Percentiles rank a stretch among this genome's conserved stretches.
Evolutionary conservation across 2,888 invertebrate species (phyloP).

Genomic region (Abrostola tripartita): DNA sequence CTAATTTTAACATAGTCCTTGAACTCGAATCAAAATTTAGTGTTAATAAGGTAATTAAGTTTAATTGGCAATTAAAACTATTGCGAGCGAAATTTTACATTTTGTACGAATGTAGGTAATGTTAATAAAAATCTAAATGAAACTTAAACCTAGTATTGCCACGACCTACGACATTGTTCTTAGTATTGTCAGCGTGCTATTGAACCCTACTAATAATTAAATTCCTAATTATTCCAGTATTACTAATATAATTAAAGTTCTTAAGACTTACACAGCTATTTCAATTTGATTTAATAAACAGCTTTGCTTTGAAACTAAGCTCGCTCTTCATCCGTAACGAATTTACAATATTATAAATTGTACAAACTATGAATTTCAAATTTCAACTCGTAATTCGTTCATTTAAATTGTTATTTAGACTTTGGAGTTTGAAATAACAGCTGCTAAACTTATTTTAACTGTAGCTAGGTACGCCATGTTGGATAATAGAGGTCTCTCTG

Average conservation of each 20-base stretch:
- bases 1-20: too few species aligned
- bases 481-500: not conserved
- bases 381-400: not conserved
- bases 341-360: constrained; percentile 20
- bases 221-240: not conserved
- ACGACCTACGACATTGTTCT: too few species aligned
- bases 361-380: constrained; percentile 16
- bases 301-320: constrained; percentile 19
- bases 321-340: constrained; percentile 17
- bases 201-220: not conserved
- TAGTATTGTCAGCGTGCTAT: too few species aligned
- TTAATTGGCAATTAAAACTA: too few species aligned
- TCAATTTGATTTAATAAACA: constrained; percentile 18
- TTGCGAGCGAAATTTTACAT: too few species aligned
- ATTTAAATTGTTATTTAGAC: constrained; percentile 10
- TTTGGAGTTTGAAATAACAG: too few species aligned
- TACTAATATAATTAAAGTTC: not conserved
- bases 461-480: too few species aligned
- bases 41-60: too few species aligned
- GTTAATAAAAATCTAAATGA: too few species aligned
- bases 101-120: too few species aligned
- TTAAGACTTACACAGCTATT: constrained; percentile 7
- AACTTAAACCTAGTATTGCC: too few species aligned
- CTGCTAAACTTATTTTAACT: not conserved
- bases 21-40: too few species aligned